Percentiles rank a stretch among this genome's conserved stretches.
Evolutionary conservation across 2,113 vertebrate genomes (phyloP).

Genomic region (Cervus canadensis): DNA sequence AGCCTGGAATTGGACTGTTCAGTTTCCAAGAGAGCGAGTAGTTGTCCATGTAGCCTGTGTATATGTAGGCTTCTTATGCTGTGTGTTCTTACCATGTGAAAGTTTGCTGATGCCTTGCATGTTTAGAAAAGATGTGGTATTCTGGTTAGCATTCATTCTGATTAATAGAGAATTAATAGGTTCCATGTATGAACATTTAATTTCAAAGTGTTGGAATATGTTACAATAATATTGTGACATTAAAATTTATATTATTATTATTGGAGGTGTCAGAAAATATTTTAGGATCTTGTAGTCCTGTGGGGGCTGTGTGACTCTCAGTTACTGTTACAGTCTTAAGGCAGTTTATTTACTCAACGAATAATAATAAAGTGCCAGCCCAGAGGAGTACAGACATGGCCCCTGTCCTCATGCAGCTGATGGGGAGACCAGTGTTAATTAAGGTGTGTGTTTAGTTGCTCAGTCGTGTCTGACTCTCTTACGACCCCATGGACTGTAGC

Average conservation of each 20-base stretch:
- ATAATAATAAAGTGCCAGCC: not conserved
- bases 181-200: not conserved
- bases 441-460: not conserved
- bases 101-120: not conserved
- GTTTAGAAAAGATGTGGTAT: not conserved
- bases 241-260: not conserved
- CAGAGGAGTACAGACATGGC: not conserved
- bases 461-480: not conserved
- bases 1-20: not conserved
- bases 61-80: not conserved
- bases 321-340: not conserved
- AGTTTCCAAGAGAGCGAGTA: not conserved
- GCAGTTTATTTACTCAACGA: not conserved
- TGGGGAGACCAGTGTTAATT: not conserved
- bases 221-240: not conserved
- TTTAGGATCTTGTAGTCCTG: not conserved
- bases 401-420: not conserved
- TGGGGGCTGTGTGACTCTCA: not conserved
- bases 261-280: not conserved
- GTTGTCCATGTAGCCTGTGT: not conserved
- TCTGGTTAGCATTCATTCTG: not conserved
- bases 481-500: not conserved
- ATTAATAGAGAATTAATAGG: conserved; percentile 24
- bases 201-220: not conserved
- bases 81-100: not conserved